Evolutionary conservation across 1,140 invertebrate species (phyloP), one percentile per base, ranked within the genome.

Genomic region (Araneus ventricosus): DNA sequence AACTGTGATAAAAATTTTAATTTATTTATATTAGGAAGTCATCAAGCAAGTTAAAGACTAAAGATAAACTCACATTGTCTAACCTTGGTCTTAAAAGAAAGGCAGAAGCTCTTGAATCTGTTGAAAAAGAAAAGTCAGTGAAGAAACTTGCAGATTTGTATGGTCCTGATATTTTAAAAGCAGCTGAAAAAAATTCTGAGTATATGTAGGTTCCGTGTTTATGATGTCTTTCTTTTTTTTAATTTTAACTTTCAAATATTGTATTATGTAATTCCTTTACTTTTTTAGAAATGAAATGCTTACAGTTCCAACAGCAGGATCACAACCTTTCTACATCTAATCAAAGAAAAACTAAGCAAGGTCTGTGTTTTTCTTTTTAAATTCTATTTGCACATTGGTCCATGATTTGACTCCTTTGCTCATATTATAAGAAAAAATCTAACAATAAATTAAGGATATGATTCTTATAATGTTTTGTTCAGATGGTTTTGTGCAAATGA

Each of bases 241-340:
- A 59, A 59, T 27, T 10, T 67, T 61, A 63, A 27, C 10, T 67
- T 61, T 37, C 20, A 70, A 30, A 8, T 7, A 70, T 75, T 75
- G 39, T 82, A n/a, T 52, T 17, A 22, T 80, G 17, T 22, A 24
- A 5, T 80, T 80, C 5, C 14, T 41, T 14, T 57, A 79, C 30
- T 82, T 88, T 34, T 17, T 52, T n/a, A 93, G 92, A 89, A 89
- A 89, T 84, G 34, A 63, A 17, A 52, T 85, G 24, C 59, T 95
- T 84, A 90, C 94, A 34, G 94, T 94, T 22, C 95, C 95, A 10
- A 93, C 95, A 52, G 94, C 93, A 75, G 95, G 95, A 3, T 95
- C 95, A 14, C 95, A 95, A 96, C 93, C 94, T 95, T 94, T 95
- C 95, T 95, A 87, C 95, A 95, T 94, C 94, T 95, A 0, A 94